Percentiles rank a stretch among this genome's conserved stretches.
Conservation (phyloP, 2,888 invertebrate species). For the Papilio elwesi region DNA sequence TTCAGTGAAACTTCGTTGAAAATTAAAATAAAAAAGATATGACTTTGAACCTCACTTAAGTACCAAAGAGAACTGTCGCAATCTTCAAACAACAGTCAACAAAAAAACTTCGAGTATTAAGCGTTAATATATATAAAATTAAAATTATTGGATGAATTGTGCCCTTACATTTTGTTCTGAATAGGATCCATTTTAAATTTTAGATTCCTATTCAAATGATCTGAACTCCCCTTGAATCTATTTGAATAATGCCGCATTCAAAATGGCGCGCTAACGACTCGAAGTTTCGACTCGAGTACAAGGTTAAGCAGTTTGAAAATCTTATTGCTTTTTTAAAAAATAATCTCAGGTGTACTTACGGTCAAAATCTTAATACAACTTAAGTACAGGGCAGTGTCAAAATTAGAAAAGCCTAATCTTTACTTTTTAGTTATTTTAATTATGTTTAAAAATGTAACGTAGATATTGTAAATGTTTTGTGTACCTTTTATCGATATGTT, state of each 20-base stretch:
- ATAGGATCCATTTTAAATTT: conserved; percentile 25
- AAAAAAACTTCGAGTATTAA: too few relatives aligned
- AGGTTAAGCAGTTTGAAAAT: conserved; percentile 7
- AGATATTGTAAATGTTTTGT: too few relatives aligned
- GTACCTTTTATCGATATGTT: too few relatives aligned
- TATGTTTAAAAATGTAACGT: too few relatives aligned
- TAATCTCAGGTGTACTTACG: background rate
- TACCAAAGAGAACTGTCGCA: too few relatives aligned
- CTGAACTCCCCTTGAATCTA: conserved; percentile 24
- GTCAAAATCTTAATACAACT: too few relatives aligned
- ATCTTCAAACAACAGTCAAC: too few relatives aligned
- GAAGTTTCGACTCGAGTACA: conserved; percentile 8
- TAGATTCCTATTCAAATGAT: conserved; percentile 26
- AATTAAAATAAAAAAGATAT: background rate
- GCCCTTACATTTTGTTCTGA: conserved; percentile 15
- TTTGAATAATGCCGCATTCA: conserved; percentile 32
- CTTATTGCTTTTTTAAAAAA: background rate
- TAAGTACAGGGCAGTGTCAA: too few relatives aligned
- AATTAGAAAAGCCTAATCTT: too few relatives aligned
- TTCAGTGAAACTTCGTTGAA: background rate
- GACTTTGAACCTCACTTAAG: too few relatives aligned
- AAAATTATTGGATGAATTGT: background rate
- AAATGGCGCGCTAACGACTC: conserved; percentile 29
- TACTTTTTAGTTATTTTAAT: too few relatives aligned
- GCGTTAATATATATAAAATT: too few relatives aligned